Evolutionary conservation across 2,113 vertebrate species (phyloP).

Genomic region (Eulemur macaco): DNA sequence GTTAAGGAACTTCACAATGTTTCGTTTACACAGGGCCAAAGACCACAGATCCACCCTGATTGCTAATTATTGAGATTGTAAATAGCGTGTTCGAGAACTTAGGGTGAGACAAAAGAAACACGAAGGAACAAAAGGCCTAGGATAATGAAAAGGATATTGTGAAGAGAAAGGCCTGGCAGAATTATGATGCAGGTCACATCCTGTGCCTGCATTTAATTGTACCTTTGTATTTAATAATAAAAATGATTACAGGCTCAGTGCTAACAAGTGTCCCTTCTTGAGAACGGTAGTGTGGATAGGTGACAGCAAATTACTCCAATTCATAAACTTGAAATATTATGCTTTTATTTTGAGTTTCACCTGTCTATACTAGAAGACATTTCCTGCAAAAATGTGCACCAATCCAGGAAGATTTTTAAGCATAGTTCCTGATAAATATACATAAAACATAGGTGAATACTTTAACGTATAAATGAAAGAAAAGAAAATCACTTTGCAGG

Average conservation of each 20-base stretch:
- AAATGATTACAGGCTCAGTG: constrained; percentile 74
- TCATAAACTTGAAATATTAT: constrained; percentile 70
- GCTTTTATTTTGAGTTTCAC: constrained; percentile 64
- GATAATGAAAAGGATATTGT: constrained; percentile 71
- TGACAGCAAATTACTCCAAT: constrained; percentile 76
- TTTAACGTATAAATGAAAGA: not conserved
- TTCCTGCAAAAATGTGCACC: constrained; percentile 28
- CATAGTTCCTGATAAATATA: not conserved
- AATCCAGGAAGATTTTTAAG: constrained; percentile 7
- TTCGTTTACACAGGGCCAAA: constrained; percentile 67
- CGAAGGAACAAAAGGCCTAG: constrained; percentile 70
- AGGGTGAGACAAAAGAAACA: constrained; percentile 68
- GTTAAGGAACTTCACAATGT: constrained; percentile 70
- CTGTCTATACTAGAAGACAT: constrained; percentile 4
- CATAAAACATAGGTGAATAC: not conserved
- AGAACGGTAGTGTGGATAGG: constrained; percentile 57
- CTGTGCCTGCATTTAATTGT: constrained; percentile 77
- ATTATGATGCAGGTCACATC: constrained; percentile 77
- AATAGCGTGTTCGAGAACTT: constrained; percentile 70
- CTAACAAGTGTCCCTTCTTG: constrained; percentile 69
- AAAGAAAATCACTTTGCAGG: constrained; percentile 21
- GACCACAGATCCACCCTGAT: constrained; percentile 68
- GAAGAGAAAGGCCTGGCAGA: constrained; percentile 63
- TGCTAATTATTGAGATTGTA: constrained; percentile 78
- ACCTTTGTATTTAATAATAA: constrained; percentile 81